Evolutionary conservation across 2,113 vertebrate species (phyloP).

Genomic region (Protobothrops mucrosquamatus): DNA sequence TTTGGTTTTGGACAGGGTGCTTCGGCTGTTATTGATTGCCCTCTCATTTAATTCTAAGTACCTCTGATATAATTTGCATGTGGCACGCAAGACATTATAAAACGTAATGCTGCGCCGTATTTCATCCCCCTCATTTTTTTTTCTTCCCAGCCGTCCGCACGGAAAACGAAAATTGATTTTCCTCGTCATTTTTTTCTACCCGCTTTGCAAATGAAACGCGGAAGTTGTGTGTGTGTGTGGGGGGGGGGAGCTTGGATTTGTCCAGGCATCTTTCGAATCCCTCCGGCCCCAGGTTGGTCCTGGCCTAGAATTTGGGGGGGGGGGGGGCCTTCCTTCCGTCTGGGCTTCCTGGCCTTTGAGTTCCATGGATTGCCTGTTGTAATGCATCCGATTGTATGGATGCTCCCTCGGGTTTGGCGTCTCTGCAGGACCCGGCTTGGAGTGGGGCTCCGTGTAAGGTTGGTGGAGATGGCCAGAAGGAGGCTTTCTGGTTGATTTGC

Average conservation of each 20-base stretch:
- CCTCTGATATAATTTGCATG: neutral
- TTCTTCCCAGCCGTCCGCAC: neutral
- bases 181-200: neutral
- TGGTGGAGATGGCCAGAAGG: neutral
- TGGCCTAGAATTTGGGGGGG: neutral
- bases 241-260: rapidly evolving
- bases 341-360: neutral
- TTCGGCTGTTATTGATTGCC: rapidly evolving
- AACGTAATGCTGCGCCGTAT: neutral
- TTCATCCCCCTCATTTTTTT: neutral
- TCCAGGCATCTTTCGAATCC: neutral
- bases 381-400: rapidly evolving
- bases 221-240: rapidly evolving
- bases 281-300: neutral
- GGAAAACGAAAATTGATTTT: constrained; percentile 14
- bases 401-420: neutral
- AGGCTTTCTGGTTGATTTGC: neutral
- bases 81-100: neutral
- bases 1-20: rapidly evolving
- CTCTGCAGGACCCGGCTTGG: neutral
- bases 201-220: neutral
- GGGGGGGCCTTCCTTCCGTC: neutral
- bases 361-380: neutral
- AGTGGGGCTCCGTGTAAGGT: neutral
- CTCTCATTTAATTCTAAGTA: neutral